Conservation (phyloP, 2,113 vertebrate genomes). For the Brachyistius frenatus region DNA sequence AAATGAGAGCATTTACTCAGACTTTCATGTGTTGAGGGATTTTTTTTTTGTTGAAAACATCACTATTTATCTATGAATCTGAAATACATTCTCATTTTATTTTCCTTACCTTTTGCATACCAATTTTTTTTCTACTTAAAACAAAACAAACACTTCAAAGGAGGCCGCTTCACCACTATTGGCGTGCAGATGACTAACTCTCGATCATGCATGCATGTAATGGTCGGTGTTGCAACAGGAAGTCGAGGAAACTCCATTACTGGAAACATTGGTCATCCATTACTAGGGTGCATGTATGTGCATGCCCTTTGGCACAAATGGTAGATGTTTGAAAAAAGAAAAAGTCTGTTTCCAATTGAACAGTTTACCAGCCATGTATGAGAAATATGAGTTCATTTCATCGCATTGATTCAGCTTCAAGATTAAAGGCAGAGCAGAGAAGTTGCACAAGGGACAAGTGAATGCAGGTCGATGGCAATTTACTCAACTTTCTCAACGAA, state of each 20-base stretch:
- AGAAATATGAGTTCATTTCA: not conserved
- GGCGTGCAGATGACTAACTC: constrained; percentile 2
- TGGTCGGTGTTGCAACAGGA: constrained; percentile 25
- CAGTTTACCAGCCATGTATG: not conserved
- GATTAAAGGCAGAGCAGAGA: constrained; percentile 39
- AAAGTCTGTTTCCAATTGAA: constrained; percentile 43
- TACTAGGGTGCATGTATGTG: constrained; percentile 21
- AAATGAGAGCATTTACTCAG: not conserved
- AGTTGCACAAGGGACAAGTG: not conserved
- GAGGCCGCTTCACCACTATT: not conserved
- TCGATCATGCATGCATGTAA: constrained; percentile 15
- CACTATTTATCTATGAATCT: no score
- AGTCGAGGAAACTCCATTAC: constrained; percentile 44
- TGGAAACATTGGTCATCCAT: constrained; percentile 35
- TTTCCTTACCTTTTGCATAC: not conserved
- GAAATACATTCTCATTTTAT: not conserved
- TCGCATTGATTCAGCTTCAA: constrained; percentile 37
- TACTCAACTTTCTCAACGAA: no score
- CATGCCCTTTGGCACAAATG: constrained; percentile 49
- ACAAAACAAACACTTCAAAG: not conserved
- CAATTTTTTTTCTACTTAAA: not conserved
- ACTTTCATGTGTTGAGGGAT: not conserved
- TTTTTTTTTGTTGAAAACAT: no score
- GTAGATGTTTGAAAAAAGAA: not conserved
- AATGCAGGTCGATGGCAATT: no score